Evolutionary conservation across 2,113 vertebrate genomes (phyloP).

Genomic region (Rhegmatorhina hoffmannsi): DNA sequence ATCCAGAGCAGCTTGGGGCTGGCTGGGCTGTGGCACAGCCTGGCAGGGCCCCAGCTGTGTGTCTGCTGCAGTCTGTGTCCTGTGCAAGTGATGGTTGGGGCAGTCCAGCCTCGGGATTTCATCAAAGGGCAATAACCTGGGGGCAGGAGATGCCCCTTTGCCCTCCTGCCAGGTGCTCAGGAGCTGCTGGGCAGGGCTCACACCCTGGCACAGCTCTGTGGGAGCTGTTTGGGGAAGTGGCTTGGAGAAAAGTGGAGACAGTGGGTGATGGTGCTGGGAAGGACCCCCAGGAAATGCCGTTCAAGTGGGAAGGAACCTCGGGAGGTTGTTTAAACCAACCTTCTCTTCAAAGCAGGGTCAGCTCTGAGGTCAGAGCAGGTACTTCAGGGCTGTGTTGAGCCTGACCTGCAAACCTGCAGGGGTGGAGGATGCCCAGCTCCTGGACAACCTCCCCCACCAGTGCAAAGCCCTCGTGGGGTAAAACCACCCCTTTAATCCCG

Average conservation of each 20-base stretch:
- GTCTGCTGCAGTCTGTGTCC: neutral
- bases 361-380: neutral
- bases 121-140: neutral
- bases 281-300: neutral
- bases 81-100: accelerated
- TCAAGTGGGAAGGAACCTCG: neutral
- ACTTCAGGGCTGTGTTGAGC: neutral
- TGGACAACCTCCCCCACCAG: neutral
- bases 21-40: neutral
- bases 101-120: neutral
- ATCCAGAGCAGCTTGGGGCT: accelerated
- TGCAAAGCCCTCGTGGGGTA: accelerated
- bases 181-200: neutral
- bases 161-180: accelerated
- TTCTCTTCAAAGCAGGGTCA: neutral
- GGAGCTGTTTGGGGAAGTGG: neutral
- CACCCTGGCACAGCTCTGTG: accelerated
- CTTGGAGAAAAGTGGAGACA: neutral
- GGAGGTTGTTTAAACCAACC: neutral
- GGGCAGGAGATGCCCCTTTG: neutral
- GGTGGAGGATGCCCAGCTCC: neutral
- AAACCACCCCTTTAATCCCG: accelerated
- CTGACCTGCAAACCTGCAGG: neutral
- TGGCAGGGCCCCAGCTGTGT: neutral
- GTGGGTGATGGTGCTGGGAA: neutral